A percentile compares a stretch with the other conserved stretches of the same genome.
phyloP scores from a whole-genome alignment of 2,113 vertebrate genomes.

The Pseudonaja textilis region DNA sequence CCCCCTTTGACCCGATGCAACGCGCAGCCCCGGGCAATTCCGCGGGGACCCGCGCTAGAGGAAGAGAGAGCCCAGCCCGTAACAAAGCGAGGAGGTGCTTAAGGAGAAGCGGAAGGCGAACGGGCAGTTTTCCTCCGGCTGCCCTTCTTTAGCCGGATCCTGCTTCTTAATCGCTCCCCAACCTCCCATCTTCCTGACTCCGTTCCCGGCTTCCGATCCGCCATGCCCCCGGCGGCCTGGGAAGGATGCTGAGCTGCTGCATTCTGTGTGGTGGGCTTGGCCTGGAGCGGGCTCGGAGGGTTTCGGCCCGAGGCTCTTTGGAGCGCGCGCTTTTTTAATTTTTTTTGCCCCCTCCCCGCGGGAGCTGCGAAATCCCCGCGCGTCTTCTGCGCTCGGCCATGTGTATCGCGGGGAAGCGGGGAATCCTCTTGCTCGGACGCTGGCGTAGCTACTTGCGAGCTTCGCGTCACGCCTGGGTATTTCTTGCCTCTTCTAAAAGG shows the following conservation, averaged over 20 bases:
- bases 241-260: not conserved
- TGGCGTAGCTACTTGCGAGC: not conserved
- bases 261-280: not conserved
- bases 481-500: not conserved
- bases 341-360: not conserved
- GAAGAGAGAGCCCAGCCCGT: slow-evolving; percentile 1
- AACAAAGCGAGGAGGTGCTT: slow-evolving; percentile 3
- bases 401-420: not conserved
- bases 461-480: not conserved
- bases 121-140: not conserved
- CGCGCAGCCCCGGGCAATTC: slow-evolving; percentile 13
- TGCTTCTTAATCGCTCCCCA: not conserved
- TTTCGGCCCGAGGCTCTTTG: not conserved
- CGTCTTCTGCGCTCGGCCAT: not conserved
- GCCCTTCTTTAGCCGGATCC: not conserved
- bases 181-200: not conserved
- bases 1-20: not conserved
- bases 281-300: not conserved
- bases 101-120: not conserved
- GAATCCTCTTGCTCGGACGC: not conserved
- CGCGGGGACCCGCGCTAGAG: not conserved
- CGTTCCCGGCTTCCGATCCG: not conserved
- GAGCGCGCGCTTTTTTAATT: not conserved
- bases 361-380: not conserved
- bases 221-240: not conserved